These are phyloP conservation scores for Cynocephalus volans DNA, from an alignment of 2,113 vertebrate species.

Conservation along the genomic window DNA sequence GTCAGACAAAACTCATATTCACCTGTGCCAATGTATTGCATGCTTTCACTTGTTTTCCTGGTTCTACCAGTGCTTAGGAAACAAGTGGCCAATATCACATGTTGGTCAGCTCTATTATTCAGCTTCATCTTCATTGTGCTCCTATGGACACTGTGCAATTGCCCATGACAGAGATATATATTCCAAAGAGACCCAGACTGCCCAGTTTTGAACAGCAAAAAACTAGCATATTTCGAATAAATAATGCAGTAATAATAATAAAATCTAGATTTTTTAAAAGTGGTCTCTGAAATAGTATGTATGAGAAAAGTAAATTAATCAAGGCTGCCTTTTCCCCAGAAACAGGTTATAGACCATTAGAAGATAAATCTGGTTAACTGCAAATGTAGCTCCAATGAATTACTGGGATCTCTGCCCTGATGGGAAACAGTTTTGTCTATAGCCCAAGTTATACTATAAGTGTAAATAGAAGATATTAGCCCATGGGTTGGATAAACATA, in stretches of 20 bases:
- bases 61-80: not conserved
- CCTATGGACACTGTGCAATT: not conserved
- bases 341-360: not conserved
- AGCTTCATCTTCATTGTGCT: not conserved
- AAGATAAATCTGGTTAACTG: not conserved
- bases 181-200: not conserved
- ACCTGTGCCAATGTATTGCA: not conserved
- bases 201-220: not conserved
- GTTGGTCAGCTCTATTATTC: not conserved
- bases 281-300: not conserved
- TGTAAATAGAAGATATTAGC: not conserved
- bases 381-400: not conserved
- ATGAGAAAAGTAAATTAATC: not conserved
- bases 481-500: not conserved
- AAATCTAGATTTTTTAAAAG: not conserved
- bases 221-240: not conserved
- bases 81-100: fast-evolving
- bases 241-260: not conserved
- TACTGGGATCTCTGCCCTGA: not conserved
- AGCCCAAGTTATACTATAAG: not conserved
- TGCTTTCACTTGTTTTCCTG: not conserved
- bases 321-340: not conserved
- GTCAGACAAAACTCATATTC: not conserved
- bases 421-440: not conserved
- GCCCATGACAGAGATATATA: not conserved